Conservation (phyloP, 2,888 invertebrate genomes). For the Didymodactylos carnosus region DNA sequence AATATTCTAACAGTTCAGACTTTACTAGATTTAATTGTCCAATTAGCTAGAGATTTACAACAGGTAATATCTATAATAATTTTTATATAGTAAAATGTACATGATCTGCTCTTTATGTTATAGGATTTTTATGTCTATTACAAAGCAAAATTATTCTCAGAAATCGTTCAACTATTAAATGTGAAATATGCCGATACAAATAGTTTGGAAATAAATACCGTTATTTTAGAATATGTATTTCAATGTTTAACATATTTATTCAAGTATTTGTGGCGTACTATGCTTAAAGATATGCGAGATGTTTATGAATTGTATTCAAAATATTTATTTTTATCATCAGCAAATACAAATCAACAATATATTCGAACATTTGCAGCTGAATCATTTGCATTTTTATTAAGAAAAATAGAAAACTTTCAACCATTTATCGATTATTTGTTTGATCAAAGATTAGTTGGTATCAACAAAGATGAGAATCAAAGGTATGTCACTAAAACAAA, state of each 20-base stretch:
- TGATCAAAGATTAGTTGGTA: neutral
- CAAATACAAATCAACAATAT: constrained; percentile 47
- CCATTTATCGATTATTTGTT: neutral
- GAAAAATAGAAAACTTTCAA: constrained; percentile 38
- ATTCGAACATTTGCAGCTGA: constrained; percentile 81
- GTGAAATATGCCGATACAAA: constrained; percentile 48
- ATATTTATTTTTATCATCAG: neutral
- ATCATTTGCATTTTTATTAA: constrained; percentile 77
- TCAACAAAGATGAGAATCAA: too few species aligned
- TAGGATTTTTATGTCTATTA: constrained; percentile 62
- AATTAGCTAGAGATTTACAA: constrained; percentile 64
- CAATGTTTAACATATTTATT: constrained; percentile 69
- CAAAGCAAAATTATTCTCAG: constrained; percentile 40
- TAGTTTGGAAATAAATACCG: constrained; percentile 47
- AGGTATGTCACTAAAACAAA: too few species aligned
- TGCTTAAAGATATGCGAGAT: constrained; percentile 55
- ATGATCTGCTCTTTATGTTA: too few species aligned
- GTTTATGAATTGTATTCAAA: constrained; percentile 41
- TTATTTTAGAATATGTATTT: constrained; percentile 64
- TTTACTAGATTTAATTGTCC: constrained; percentile 45
- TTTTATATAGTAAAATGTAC: too few species aligned
- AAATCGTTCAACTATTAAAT: constrained; percentile 52
- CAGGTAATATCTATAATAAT: too few species aligned
- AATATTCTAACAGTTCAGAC: neutral
- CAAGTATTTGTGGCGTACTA: constrained; percentile 62